Conservation (phyloP, 2,113 vertebrate species). For the Sander vitreus region DNA sequence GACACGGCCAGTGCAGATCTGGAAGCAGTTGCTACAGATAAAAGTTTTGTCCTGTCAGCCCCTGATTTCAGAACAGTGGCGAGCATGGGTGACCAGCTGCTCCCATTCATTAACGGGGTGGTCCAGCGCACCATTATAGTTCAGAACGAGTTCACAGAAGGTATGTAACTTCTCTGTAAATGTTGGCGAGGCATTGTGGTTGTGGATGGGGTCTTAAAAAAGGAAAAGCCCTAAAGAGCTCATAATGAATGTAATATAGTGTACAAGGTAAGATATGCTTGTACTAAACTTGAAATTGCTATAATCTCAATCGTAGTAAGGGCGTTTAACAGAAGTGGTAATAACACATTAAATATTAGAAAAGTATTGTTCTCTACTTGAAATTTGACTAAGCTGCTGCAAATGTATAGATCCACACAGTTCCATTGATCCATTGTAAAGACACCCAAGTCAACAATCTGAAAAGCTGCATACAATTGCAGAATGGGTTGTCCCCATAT, state of each 20-base stretch:
- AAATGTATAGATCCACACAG: conserved; percentile 3
- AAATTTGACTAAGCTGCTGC: neutral
- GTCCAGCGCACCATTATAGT: conserved; percentile 90
- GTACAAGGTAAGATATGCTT: conserved; percentile 33
- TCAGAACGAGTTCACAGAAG: conserved; percentile 92
- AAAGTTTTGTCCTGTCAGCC: conserved; percentile 88
- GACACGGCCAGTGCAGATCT: conserved; percentile 88
- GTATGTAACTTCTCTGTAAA: conserved; percentile 89
- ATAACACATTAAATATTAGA: neutral
- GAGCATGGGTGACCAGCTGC: conserved; percentile 87
- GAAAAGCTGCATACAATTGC: neutral
- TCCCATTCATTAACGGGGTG: conserved; percentile 90
- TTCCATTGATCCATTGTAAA: neutral
- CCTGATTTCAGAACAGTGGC: conserved; percentile 88
- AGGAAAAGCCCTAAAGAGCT: neutral
- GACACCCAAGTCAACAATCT: neutral
- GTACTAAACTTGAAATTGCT: neutral
- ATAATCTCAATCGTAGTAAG: neutral
- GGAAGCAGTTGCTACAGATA: conserved; percentile 90
- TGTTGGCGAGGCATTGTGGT: conserved; percentile 40
- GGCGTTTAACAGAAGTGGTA: neutral
- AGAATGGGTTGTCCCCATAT: neutral
- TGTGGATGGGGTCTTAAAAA: conserved; percentile 25
- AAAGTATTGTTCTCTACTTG: neutral
- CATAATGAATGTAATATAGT: neutral